phyloP scores from a whole-genome alignment of 2,113 vertebrate species.

The Channa maculata region DNA sequence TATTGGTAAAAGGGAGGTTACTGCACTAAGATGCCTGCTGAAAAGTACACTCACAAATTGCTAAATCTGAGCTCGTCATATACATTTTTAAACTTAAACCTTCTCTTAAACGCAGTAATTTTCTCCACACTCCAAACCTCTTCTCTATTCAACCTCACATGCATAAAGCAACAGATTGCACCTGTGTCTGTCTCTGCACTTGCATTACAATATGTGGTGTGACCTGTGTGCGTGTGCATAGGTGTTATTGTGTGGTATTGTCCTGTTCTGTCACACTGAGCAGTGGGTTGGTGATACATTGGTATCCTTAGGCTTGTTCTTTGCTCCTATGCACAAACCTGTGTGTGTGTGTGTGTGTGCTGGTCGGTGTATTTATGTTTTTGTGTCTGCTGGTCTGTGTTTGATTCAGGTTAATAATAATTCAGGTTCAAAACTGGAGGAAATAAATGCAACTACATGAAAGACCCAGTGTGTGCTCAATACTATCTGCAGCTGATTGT shows the following conservation, averaged over 20 bases:
- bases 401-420: neutral
- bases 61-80: neutral
- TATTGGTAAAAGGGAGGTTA: neutral
- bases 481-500: too few species aligned
- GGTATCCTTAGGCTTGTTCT: constrained; percentile 49
- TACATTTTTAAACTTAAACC: neutral
- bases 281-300: constrained; percentile 43
- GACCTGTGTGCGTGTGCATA: too few species aligned
- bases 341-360: constrained; percentile 1
- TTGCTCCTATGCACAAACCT: constrained; percentile 15
- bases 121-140: neutral
- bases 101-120: neutral
- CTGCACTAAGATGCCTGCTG: neutral
- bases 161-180: constrained; percentile 2
- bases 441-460: neutral
- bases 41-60: constrained; percentile 9
- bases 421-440: constrained; percentile 2
- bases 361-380: neutral
- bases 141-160: neutral
- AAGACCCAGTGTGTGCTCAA: neutral
- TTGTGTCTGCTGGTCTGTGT: neutral
- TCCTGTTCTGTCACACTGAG: constrained; percentile 38
- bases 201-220: neutral
- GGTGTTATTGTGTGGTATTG: constrained; percentile 2
- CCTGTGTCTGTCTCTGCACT: constrained; percentile 1